These are phyloP conservation scores for Todiramphus saurophagus DNA, from an alignment of 2,113 vertebrate genomes.

Conservation along the genomic window DNA sequence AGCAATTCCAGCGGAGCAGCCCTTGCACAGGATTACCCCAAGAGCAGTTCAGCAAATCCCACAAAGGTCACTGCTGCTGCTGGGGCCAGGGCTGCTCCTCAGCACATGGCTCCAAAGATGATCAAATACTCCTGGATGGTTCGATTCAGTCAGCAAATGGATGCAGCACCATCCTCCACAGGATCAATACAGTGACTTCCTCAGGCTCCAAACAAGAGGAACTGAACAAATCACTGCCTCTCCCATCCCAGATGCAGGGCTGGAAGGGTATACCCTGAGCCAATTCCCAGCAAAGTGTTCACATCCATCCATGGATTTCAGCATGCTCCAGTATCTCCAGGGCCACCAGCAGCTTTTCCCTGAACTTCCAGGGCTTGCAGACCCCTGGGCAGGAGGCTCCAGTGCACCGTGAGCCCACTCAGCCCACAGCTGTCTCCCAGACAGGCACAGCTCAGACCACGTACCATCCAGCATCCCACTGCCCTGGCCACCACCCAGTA, in stretches of 20 bases:
- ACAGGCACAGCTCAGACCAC: fast-evolving
- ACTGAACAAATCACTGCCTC: not conserved
- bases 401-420: fast-evolving
- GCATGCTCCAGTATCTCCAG: not conserved
- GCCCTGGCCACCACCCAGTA: not conserved
- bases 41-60: not conserved
- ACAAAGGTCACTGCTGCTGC: not conserved
- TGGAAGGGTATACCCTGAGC: fast-evolving
- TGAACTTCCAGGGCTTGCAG: not conserved
- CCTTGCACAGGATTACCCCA: fast-evolving
- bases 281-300: fast-evolving
- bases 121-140: not conserved
- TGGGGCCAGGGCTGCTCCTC: not conserved
- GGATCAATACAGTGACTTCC: constrained; percentile 31
- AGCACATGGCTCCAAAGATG: not conserved
- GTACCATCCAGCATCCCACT: fast-evolving
- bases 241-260: not conserved
- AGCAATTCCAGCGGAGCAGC: fast-evolving
- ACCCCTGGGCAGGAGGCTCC: not conserved
- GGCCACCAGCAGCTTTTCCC: not conserved
- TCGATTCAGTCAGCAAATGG: constrained; percentile 40
- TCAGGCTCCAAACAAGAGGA: not conserved
- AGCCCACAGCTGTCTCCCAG: not conserved
- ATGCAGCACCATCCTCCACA: not conserved
- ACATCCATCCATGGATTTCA: fast-evolving